These are phyloP conservation scores for Zapus hudsonius DNA, from an alignment of 2,113 vertebrate genomes.

Conservation along the genomic window DNA sequence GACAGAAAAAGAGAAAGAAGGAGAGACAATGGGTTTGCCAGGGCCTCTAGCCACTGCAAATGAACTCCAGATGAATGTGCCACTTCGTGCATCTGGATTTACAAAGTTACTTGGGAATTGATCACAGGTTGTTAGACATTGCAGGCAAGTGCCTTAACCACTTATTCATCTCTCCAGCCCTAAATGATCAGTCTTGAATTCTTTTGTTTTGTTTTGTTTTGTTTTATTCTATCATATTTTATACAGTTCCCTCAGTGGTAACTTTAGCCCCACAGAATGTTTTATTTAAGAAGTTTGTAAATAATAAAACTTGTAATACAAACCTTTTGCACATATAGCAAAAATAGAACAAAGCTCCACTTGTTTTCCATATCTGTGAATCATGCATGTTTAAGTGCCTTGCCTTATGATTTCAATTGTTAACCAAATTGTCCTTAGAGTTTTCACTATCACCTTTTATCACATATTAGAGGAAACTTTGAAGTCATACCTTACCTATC, in stretches of 20 bases:
- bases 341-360: not conserved
- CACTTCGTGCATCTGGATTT: too few species aligned
- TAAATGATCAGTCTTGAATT: too few species aligned
- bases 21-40: too few species aligned
- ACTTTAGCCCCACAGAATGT: constrained; percentile 58
- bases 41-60: too few species aligned
- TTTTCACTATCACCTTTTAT: not conserved
- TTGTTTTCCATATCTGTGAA: not conserved
- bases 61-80: too few species aligned
- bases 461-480: not conserved
- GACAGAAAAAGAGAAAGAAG: too few species aligned
- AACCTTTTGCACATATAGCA: not conserved
- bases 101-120: too few species aligned
- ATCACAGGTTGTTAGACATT: too few species aligned
- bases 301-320: not conserved
- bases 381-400: not conserved
- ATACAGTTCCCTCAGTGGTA: constrained; percentile 36
- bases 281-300: constrained; percentile 41
- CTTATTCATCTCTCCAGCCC: too few species aligned
- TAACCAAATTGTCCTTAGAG: not conserved
- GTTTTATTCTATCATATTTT: not conserved
- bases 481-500: constrained; percentile 7
- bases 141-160: too few species aligned
- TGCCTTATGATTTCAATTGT: not conserved
- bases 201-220: too few species aligned